These are phyloP conservation scores for Stegastes partitus DNA, from an alignment of 2,113 vertebrate genomes.

Conservation along the genomic window DNA sequence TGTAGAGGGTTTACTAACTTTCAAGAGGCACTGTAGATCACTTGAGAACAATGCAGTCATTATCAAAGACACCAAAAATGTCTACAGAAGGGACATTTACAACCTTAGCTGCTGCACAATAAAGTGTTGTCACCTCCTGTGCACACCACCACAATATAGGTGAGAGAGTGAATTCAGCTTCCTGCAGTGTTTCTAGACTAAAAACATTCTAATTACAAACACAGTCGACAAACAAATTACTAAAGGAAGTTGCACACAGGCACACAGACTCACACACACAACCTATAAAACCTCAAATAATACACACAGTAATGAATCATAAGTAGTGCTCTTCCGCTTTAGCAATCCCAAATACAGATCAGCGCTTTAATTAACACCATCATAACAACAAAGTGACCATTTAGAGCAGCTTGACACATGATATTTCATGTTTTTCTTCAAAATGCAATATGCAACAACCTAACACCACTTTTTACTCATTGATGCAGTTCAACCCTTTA, in stretches of 20 bases:
- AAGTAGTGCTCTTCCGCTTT: not conserved
- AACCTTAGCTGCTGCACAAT: no score
- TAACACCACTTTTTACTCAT: not conserved
- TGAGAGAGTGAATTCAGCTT: not conserved
- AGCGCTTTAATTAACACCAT: constrained; percentile 21
- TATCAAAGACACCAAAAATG: no score
- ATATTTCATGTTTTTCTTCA: not conserved
- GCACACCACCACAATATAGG: not conserved
- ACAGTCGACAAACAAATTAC: constrained; percentile 1
- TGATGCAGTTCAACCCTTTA: no score
- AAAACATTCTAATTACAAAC: constrained; percentile 8
- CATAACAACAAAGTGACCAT: not conserved
- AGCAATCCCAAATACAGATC: constrained; percentile 25
- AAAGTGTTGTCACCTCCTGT: not conserved
- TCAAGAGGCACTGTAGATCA: no score
- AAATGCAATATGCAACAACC: no score
- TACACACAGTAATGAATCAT: constrained; percentile 24
- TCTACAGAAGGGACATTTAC: no score
- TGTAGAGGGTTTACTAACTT: no score
- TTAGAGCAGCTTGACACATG: not conserved
- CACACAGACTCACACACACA: not conserved
- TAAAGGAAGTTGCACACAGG: not conserved
- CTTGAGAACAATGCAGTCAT: no score
- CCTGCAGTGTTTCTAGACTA: not conserved
- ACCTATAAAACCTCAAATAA: not conserved